Conservation (phyloP, 1,140 invertebrate species). For the Drosophila funebris region DNA sequence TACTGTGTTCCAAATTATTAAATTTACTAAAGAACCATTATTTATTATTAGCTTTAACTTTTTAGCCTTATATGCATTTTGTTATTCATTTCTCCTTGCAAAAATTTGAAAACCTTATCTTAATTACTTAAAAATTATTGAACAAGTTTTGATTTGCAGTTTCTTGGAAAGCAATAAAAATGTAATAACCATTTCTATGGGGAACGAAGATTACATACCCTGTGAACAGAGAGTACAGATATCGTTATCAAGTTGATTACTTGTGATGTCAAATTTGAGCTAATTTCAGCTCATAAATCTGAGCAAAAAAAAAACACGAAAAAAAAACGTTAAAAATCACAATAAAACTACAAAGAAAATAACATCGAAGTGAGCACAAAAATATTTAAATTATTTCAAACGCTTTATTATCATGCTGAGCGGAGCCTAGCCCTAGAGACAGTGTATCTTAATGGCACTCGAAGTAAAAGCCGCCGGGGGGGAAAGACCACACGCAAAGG, state of each 20-base stretch:
- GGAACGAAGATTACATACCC: neutral
- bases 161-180: neutral
- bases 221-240: neutral
- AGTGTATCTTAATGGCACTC: constrained; percentile 66
- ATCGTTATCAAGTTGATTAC: too few relatives aligned
- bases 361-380: constrained; percentile 36
- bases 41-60: neutral
- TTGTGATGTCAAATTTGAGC: neutral
- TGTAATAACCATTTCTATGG: neutral
- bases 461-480: constrained; percentile 55
- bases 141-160: neutral
- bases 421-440: neutral
- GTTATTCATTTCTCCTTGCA: neutral
- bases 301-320: constrained; percentile 2
- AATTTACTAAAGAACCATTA: too few relatives aligned
- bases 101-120: neutral
- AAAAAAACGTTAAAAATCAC: neutral
- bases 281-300: neutral
- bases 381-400: constrained; percentile 72
- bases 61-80: neutral
- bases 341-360: constrained; percentile 35
- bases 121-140: neutral
- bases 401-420: constrained; percentile 73
- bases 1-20: too few relatives aligned
- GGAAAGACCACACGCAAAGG: constrained; percentile 63